Evolutionary conservation across 2,113 vertebrate species (phyloP).

Genomic region (Sigmodon hispidus): DNA sequence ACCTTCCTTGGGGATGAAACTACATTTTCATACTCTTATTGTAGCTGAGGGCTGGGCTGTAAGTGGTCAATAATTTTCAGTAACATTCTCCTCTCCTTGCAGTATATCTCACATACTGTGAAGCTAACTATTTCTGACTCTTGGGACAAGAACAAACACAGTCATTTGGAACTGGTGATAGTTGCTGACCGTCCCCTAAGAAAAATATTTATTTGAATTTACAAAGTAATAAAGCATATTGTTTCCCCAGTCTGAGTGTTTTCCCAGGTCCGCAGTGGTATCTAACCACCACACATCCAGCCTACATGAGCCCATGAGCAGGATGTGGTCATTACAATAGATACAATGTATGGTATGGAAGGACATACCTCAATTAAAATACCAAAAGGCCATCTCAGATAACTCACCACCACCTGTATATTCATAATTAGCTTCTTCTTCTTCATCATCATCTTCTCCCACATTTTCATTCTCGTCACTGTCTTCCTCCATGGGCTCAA

Average conservation of each 20-base stretch:
- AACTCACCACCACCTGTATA: background rate
- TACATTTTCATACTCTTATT: background rate
- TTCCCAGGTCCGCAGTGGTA: background rate
- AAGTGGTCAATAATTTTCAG: background rate
- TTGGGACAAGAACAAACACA: background rate
- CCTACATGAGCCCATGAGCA: background rate
- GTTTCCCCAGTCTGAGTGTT: background rate
- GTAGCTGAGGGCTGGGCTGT: background rate
- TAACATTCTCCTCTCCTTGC: background rate
- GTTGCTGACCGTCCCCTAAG: background rate
- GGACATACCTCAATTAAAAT: background rate
- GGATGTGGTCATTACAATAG: background rate
- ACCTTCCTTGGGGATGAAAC: background rate
- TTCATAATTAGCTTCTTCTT: background rate
- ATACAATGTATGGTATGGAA: background rate
- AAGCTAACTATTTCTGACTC: background rate
- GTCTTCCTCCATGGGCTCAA: background rate
- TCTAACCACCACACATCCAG: fast-evolving
- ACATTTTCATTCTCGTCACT: too few species aligned
- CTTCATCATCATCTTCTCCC: background rate
- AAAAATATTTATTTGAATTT: background rate
- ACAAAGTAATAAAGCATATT: background rate
- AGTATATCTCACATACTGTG: background rate
- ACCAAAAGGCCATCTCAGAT: background rate
- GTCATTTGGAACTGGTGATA: background rate